phyloP scores from a whole-genome alignment of 92 coral and sea anemone species.

The Metridium senile region DNA sequence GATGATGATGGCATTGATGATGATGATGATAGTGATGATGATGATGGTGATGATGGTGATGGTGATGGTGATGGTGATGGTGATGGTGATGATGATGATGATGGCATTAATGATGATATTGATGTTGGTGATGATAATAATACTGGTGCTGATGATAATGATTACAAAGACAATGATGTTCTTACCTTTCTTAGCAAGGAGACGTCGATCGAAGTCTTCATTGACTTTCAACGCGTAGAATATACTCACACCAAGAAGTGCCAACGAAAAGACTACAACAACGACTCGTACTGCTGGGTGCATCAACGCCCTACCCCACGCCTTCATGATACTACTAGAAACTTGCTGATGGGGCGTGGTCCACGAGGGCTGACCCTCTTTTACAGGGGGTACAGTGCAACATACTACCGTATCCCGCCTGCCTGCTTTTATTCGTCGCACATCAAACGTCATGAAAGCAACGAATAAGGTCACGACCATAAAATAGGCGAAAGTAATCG shows the following conservation, averaged over 20 bases:
- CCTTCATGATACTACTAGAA: slow-evolving; percentile 51
- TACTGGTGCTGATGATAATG: not conserved
- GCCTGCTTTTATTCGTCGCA: slow-evolving; percentile 63
- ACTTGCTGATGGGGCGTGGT: slow-evolving; percentile 44
- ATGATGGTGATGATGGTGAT: not conserved
- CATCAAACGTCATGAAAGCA: slow-evolving; percentile 64
- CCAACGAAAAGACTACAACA: slow-evolving; percentile 55
- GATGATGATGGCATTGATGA: not conserved
- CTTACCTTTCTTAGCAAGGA: slow-evolving; percentile 60
- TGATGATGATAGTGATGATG: not conserved
- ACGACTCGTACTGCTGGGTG: slow-evolving; percentile 29
- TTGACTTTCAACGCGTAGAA: slow-evolving; percentile 52
- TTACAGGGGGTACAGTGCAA: slow-evolving; percentile 37
- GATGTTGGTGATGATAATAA: not conserved
- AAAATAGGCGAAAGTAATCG: slow-evolving; percentile 53
- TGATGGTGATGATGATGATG: not conserved
- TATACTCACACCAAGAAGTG: slow-evolving; percentile 54
- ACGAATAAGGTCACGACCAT: slow-evolving; percentile 70
- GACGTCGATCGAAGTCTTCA: slow-evolving; percentile 53
- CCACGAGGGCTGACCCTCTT: slow-evolving; percentile 39
- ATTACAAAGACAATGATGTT: no score
- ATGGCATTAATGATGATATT: not conserved
- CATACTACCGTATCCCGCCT: slow-evolving; percentile 60
- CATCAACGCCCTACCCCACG: slow-evolving; percentile 62
- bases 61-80: not conserved